Percentiles rank a stretch among this genome's conserved stretches.
Conservation (phyloP, 2,888 invertebrate genomes). For the Pterobdella sp. region DNA sequence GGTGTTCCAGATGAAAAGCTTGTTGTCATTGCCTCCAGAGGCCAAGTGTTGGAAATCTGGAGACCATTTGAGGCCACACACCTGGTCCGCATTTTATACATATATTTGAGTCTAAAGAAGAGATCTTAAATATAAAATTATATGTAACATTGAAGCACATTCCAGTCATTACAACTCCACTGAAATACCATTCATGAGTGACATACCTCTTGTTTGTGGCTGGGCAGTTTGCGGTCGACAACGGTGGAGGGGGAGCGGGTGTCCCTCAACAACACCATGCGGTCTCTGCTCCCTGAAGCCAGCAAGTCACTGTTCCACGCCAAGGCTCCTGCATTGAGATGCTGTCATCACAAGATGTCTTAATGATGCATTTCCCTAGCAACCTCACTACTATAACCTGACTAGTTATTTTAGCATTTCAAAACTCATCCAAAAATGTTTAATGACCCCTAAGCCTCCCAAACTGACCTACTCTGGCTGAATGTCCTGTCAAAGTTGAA, state of each 20-base stretch:
- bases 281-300: slow-evolving; percentile 87
- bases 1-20: slow-evolving; percentile 73
- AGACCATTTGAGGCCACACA: slow-evolving; percentile 94
- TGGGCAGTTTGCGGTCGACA: slow-evolving; percentile 53
- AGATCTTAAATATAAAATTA: too few species aligned
- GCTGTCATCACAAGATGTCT: background rate
- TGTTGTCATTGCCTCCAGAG: slow-evolving; percentile 96
- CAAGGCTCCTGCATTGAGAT: slow-evolving; percentile 62
- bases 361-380: too few species aligned
- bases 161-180: background rate
- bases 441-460: too few species aligned
- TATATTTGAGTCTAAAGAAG: too few species aligned
- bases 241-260: slow-evolving; percentile 57
- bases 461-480: slow-evolving; percentile 30
- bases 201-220: slow-evolving; percentile 80
- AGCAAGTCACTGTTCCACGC: slow-evolving; percentile 94
- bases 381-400: too few species aligned
- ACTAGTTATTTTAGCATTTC: too few species aligned
- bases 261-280: slow-evolving; percentile 86
- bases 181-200: slow-evolving; percentile 53
- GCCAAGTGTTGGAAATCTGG: slow-evolving; percentile 93
- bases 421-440: too few species aligned
- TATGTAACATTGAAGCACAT: too few species aligned
- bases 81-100: slow-evolving; percentile 49
- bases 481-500: slow-evolving; percentile 22